Evolutionary conservation across 2,888 invertebrate genomes (phyloP).

Genomic region (Mamestra brassicae): DNA sequence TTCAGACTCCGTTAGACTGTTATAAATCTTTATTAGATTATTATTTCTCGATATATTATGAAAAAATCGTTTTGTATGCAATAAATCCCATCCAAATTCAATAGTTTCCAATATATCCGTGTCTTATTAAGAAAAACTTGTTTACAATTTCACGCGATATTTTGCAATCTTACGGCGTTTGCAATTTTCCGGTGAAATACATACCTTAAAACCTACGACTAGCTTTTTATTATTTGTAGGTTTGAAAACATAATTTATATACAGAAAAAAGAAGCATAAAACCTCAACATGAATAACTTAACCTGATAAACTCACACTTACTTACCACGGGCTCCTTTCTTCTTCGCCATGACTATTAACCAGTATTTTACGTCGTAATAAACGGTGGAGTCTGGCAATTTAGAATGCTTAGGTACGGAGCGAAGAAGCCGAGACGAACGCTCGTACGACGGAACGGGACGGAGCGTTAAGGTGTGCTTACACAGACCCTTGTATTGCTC

Average conservation of each 20-base stretch:
- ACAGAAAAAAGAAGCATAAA: constrained; percentile 3
- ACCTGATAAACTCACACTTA: constrained; percentile 34
- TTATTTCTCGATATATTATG: too few species aligned
- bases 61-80: too few species aligned
- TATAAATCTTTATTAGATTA: too few species aligned
- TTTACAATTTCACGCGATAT: too few species aligned
- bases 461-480: constrained; percentile 39
- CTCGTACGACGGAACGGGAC: constrained; percentile 37
- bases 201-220: neutral
- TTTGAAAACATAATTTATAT: neutral
- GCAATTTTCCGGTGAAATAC: too few species aligned
- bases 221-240: neutral
- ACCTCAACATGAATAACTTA: constrained; percentile 17
- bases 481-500: neutral
- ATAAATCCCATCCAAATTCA: too few species aligned
- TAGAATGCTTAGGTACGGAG: constrained; percentile 59
- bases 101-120: too few species aligned
- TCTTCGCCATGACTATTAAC: constrained; percentile 48
- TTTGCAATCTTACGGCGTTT: too few species aligned
- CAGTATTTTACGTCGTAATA: constrained; percentile 57
- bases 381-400: constrained; percentile 54
- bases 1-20: too few species aligned
- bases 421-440: constrained; percentile 40
- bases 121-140: too few species aligned
- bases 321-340: constrained; percentile 18